Conservation (phyloP, 2,113 vertebrate genomes). For the Cairina moschata region DNA sequence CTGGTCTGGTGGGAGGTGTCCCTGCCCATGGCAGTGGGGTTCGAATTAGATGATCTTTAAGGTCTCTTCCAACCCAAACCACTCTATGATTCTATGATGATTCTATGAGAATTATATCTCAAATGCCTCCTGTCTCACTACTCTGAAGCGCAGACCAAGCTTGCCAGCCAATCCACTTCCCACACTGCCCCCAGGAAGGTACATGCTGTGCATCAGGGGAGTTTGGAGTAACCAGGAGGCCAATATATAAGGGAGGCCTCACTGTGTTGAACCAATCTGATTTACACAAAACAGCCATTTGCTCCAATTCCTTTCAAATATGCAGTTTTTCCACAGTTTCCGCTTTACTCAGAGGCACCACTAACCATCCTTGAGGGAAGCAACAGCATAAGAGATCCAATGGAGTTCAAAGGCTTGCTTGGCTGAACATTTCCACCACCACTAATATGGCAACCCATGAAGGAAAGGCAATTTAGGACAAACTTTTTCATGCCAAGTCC, state of each 20-base stretch:
- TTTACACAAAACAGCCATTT: neutral
- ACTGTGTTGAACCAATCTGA: neutral
- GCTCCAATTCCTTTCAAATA: neutral
- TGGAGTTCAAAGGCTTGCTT: neutral
- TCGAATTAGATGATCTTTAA: too few species aligned
- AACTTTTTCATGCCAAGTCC: neutral
- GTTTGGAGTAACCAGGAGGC: neutral
- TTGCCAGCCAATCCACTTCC: neutral
- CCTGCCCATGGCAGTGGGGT: too few species aligned
- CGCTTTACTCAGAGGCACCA: neutral
- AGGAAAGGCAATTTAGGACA: neutral
- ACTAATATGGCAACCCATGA: neutral
- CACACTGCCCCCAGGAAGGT: accelerated
- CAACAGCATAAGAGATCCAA: neutral
- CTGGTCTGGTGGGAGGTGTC: too few species aligned
- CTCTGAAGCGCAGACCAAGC: neutral
- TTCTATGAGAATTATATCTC: neutral
- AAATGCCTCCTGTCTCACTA: neutral
- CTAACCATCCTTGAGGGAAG: neutral
- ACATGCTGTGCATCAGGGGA: too few species aligned
- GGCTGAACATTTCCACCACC: neutral
- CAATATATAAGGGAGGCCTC: too few species aligned
- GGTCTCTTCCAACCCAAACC: too few species aligned
- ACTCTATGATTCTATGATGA: too few species aligned
- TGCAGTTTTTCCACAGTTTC: neutral